These are phyloP conservation scores for Thymelicus sylvestris DNA, from an alignment of 2,888 invertebrate species.

Conservation along the genomic window DNA sequence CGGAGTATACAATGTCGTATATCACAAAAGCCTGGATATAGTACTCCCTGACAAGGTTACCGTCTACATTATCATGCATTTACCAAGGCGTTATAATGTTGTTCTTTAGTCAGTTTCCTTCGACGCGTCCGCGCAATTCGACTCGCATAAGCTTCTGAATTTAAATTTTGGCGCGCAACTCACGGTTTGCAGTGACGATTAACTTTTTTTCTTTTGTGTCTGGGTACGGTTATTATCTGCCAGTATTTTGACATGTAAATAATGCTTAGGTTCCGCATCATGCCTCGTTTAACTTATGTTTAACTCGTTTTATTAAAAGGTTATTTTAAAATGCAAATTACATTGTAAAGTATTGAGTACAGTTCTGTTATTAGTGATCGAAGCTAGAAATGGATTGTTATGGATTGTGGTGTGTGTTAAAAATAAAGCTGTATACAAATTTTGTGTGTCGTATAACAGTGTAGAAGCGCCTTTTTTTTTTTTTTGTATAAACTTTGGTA, in stretches of 20 bases:
- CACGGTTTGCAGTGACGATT: background rate
- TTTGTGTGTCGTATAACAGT: too few relatives aligned
- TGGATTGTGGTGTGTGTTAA: too few relatives aligned
- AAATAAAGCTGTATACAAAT: too few relatives aligned
- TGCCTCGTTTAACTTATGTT: too few relatives aligned
- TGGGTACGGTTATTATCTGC: constrained; percentile 1
- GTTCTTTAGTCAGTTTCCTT: background rate
- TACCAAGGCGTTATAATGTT: background rate
- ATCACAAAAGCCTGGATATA: background rate
- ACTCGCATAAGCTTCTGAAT: background rate
- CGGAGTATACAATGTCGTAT: background rate
- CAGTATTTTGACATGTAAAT: background rate
- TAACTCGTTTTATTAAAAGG: too few relatives aligned
- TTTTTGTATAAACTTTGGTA: too few relatives aligned
- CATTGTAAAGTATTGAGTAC: too few relatives aligned
- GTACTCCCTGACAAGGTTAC: constrained; percentile 10
- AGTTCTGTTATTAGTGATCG: too few relatives aligned
- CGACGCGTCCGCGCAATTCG: constrained; percentile 16
- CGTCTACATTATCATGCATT: constrained; percentile 1
- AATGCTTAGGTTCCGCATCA: background rate
- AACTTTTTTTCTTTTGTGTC: background rate
- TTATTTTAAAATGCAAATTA: too few relatives aligned
- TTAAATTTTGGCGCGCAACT: background rate
- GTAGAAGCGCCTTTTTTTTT: too few relatives aligned
- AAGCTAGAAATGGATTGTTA: too few relatives aligned